Conservation (phyloP, 2,888 invertebrate species). For the Patella ulyssiponensis region DNA sequence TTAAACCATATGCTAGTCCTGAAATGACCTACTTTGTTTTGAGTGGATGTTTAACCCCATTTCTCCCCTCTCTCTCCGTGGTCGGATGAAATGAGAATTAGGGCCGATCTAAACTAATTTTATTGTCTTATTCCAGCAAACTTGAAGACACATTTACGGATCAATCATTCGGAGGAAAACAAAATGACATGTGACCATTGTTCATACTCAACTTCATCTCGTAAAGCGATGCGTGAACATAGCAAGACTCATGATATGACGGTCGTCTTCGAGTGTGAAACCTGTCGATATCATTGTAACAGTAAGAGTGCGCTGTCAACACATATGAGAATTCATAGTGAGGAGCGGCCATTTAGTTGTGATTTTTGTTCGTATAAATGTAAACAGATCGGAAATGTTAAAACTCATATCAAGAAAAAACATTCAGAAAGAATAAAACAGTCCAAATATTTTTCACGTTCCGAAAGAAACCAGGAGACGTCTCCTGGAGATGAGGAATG, state of each 20-base stretch:
- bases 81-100: too few species aligned
- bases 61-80: too few species aligned
- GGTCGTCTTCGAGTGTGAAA: constrained; percentile 45
- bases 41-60: too few species aligned
- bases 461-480: neutral
- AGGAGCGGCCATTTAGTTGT: constrained; percentile 60
- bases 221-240: constrained; percentile 65
- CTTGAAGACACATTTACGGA: constrained; percentile 66
- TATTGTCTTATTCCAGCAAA: constrained; percentile 61
- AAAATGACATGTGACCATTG: constrained; percentile 64
- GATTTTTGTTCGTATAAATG: constrained; percentile 62
- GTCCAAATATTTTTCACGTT: constrained; percentile 6
- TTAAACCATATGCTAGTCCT: too few species aligned
- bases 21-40: too few species aligned
- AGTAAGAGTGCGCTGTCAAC: constrained; percentile 55
- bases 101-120: neutral
- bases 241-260: constrained; percentile 52
- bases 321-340: constrained; percentile 60
- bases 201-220: constrained; percentile 65
- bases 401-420: constrained; percentile 63
- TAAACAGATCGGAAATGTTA: constrained; percentile 60
- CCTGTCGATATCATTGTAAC: constrained; percentile 61
- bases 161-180: constrained; percentile 66
- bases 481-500: neutral
- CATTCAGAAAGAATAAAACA: constrained; percentile 49